phyloP scores from a whole-genome alignment of 2,113 vertebrate genomes.

The Indicator maculatus region DNA sequence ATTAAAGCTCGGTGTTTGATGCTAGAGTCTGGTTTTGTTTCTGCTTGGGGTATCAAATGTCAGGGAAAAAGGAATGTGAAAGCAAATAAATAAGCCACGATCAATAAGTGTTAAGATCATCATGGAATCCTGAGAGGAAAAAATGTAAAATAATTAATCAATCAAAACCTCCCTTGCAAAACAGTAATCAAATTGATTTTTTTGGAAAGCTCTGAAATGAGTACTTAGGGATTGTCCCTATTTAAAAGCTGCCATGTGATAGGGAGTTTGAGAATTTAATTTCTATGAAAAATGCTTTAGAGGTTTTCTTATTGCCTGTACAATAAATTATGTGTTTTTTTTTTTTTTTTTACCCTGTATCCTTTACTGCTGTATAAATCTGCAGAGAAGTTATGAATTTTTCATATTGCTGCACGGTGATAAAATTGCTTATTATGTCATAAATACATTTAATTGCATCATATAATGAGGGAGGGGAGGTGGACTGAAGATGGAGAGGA shows the following conservation, averaged over 20 bases:
- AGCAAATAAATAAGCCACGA: neutral
- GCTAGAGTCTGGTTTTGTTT: neutral
- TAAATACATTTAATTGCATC: slow-evolving; percentile 19
- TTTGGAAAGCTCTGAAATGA: neutral
- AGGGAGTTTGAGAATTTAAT: neutral
- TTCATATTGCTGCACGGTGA: slow-evolving; percentile 9
- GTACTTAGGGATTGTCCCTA: neutral
- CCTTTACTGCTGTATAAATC: slow-evolving; percentile 21
- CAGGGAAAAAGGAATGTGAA: neutral
- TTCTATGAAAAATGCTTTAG: neutral
- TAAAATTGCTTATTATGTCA: slow-evolving; percentile 26
- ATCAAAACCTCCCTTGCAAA: neutral
- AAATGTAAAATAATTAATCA: neutral
- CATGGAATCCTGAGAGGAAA: neutral
- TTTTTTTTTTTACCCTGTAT: neutral
- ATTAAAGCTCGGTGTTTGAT: neutral
- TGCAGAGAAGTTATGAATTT: slow-evolving; percentile 2
- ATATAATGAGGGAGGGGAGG: neutral
- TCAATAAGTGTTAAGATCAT: neutral
- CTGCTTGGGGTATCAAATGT: neutral
- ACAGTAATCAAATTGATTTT: neutral
- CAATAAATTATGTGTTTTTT: neutral
- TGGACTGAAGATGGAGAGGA: neutral
- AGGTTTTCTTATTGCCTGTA: neutral
- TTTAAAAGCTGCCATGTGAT: neutral